A percentile compares a stretch with the other conserved stretches of the same genome.
These are phyloP conservation scores for Thomomys bottae DNA, from an alignment of 2,113 vertebrate genomes.

Conservation along the genomic window DNA sequence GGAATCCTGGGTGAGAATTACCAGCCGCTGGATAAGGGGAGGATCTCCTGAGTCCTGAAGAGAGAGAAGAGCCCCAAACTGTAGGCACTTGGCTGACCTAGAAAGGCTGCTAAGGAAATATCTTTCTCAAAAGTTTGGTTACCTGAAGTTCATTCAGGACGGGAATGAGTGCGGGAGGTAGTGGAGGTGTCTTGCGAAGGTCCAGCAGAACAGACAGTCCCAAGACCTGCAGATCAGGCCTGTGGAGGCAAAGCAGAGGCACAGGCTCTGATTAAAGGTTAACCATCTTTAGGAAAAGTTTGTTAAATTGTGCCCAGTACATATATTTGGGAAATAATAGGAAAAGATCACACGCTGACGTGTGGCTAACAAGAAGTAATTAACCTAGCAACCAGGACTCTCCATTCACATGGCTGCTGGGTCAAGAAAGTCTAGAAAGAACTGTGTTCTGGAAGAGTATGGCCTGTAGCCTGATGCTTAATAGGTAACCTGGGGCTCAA, in stretches of 20 bases:
- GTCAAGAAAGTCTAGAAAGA: neutral
- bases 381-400: neutral
- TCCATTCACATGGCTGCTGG: neutral
- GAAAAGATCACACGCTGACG: neutral
- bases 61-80: neutral
- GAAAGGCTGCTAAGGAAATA: neutral
- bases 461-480: neutral
- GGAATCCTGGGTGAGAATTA: slow-evolving; percentile 65
- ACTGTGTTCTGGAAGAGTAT: neutral
- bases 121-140: neutral
- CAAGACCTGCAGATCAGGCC: slow-evolving; percentile 86
- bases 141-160: slow-evolving; percentile 81
- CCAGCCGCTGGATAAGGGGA: slow-evolving; percentile 69
- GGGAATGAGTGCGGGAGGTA: slow-evolving; percentile 82
- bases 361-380: neutral
- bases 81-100: neutral
- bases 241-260: slow-evolving; percentile 68
- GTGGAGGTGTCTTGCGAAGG: slow-evolving; percentile 82
- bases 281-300: neutral
- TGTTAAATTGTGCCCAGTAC: neutral
- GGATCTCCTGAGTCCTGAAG: slow-evolving; percentile 61
- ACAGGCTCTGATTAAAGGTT: neutral
- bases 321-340: neutral
- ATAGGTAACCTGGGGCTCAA: neutral
- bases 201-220: slow-evolving; percentile 89